Percentiles rank a stretch among this genome's conserved stretches.
phyloP scores from a whole-genome alignment of 2,113 vertebrate species.

The Corythornis cristatus region DNA sequence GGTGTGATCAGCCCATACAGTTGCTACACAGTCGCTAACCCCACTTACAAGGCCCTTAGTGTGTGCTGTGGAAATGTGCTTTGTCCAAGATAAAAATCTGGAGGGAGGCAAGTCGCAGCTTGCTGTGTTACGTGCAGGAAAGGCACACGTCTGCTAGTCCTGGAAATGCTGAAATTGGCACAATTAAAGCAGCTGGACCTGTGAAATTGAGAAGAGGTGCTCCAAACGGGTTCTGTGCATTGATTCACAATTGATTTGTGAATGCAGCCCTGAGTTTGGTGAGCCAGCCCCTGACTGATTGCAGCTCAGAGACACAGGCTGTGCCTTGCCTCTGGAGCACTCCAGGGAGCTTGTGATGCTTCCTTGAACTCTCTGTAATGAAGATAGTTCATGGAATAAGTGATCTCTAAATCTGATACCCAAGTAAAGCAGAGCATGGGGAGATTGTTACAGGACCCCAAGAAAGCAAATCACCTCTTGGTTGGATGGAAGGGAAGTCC shows the following conservation, averaged over 20 bases:
- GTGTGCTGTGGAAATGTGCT: constrained; percentile 34
- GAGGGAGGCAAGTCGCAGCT: constrained; percentile 1
- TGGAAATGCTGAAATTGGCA: constrained; percentile 65
- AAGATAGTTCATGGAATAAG: not conserved
- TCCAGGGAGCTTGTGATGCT: not conserved
- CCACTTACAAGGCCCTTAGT: constrained; percentile 49
- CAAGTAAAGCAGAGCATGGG: not conserved
- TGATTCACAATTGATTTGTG: not conserved
- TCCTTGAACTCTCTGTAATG: not conserved
- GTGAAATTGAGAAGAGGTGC: not conserved
- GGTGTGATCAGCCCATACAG: constrained; percentile 54
- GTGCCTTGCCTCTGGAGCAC: not conserved
- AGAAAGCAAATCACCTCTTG: not conserved
- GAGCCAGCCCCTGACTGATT: not conserved
- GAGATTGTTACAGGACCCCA: not conserved
- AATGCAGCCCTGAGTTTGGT: not conserved
- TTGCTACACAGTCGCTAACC: constrained; percentile 80
- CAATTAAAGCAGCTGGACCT: not conserved
- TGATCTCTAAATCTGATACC: not conserved
- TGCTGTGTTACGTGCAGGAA: not conserved
- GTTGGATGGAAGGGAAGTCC: not conserved
- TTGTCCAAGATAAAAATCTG: not conserved
- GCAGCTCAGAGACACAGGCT: not conserved
- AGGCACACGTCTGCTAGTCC: not conserved
- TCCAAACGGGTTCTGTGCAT: not conserved